Base-by-base conservation (phyloP, 2,888 invertebrate genomes). In the Nezara viridula region DNA sequence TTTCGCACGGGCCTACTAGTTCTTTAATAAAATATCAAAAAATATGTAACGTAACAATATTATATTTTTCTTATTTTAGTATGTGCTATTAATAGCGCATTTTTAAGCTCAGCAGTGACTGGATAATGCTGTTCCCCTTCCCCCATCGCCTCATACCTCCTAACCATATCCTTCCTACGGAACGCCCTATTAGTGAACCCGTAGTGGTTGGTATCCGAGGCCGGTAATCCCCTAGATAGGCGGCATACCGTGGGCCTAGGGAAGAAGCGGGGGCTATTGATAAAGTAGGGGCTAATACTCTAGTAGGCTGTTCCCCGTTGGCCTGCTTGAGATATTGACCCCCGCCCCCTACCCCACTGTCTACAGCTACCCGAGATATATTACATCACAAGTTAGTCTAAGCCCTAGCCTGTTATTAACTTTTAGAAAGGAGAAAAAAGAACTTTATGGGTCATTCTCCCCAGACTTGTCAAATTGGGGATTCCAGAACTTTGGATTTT, bases 311-410 rank as follows among this genome's bases (percentile, higher is more conserved):
- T 73, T 73, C 32, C 66, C 66, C 12, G 7, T 7, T 73, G 66
- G 24, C 66, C 66, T 73, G 37, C 66, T 73, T 73, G 66, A 73
- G 66, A 37, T 73, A 73, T 73, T 73, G 66, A 73, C 66, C 37
- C 21, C 66, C 32, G n/a, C n/a, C n/a, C n/a, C n/a, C 16, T 21
- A 24, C 55, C 2, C 24, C 60, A 60, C 66, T 37, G 66, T 73
- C 66, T 37, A 73, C 66, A 19, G 16, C 66, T 21, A 4, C 19
- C 21, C 12, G 27, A 60, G 60, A 32, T 19, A 66, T 32, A 66
- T 66, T 66, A 73, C 37, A 37, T 16, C 66, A 19, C 37, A 5
- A 19, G 19, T 73, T 73, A 73, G 19, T 73, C 21, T 1, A 27
- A 60, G 60, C 27, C 16, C 60, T 60, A 7, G n/a, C 1, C 10